Base-by-base conservation (phyloP, 2,113 vertebrate genomes). In the Zapornia atra region DNA sequence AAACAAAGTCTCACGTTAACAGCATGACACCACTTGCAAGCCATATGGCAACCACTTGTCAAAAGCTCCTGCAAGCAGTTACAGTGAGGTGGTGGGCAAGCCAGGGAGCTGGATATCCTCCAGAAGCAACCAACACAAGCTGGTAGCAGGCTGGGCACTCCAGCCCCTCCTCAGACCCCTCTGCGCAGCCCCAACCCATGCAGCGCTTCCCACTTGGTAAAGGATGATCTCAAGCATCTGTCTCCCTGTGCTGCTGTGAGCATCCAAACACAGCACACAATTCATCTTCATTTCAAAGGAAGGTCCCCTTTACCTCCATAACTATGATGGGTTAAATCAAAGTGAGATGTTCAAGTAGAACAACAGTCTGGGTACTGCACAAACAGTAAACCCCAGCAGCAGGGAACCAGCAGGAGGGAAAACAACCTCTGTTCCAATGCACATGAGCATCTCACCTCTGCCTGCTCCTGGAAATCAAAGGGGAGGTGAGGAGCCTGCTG, bases 341-440 rank as follows among this genome's bases (percentile, higher is more conserved):
- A 69, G 29, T 0, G 0, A 82, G 31, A 22, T 12, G 21, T 4
- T 36, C 6, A 21, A 51, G 36, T 0, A 25, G 16, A 83, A 33
- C 7, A 48, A 21, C 34, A 50, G 24, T 0, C 42, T 11, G 64
- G n/a, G 29, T 7, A 22, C 31, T 50, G 85, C 57, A 12, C 38
- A 57, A 20, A 3, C 44, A 28, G 77, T 6, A 19, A 44, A 10
- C 4, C 28, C 14, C 6, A 0, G 68, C 34, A 68, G 79, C 26
- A 34, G 68, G 79, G 26, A 34, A 65, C 3, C 17, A 33, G 51
- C 15, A 68, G 42, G 48, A 80, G n/a, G 66, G 36, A n/a, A 57
- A 64, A 29, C 1, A 19, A 26, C 7, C 29, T 42, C 50, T 42
- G 50, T 0, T n/a, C 25, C 60, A 51, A 24, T 2, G 3, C 2